phyloP scores from a whole-genome alignment of 2,113 vertebrate genomes.

The Pteronura brasiliensis region DNA sequence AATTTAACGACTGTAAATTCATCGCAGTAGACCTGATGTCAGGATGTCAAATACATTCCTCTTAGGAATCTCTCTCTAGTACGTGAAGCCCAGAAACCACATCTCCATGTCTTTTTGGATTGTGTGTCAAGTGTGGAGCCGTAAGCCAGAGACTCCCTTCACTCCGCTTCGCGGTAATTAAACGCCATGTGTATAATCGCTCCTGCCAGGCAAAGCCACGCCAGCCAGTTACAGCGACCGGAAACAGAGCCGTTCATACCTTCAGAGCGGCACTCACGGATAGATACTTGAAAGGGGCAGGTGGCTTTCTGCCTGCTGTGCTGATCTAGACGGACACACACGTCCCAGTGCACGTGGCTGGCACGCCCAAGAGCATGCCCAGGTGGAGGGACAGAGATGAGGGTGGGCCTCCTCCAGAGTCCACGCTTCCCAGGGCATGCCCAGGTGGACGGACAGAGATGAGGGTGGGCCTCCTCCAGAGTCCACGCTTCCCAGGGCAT shows the following conservation, averaged over 20 bases:
- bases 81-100: fast-evolving
- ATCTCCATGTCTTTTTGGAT: background rate
- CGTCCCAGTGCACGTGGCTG: fast-evolving
- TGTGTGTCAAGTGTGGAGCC: background rate
- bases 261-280: fast-evolving
- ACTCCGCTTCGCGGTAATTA: fast-evolving
- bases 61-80: background rate
- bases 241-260: fast-evolving
- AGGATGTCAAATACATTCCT: background rate
- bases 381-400: background rate
- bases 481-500: background rate
- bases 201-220: fast-evolving
- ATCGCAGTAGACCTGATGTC: too few relatives aligned
- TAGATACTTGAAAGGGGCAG: fast-evolving
- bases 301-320: background rate
- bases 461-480: fast-evolving
- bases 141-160: background rate
- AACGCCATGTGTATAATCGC: fast-evolving
- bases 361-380: background rate
- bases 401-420: too few relatives aligned
- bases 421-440: background rate
- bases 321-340: background rate
- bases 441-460: background rate
- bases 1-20: background rate
- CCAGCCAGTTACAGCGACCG: fast-evolving